These are phyloP conservation scores for Pitangus sulphuratus DNA, from an alignment of 2,797 vertebrate species.

Conservation along the genomic window DNA sequence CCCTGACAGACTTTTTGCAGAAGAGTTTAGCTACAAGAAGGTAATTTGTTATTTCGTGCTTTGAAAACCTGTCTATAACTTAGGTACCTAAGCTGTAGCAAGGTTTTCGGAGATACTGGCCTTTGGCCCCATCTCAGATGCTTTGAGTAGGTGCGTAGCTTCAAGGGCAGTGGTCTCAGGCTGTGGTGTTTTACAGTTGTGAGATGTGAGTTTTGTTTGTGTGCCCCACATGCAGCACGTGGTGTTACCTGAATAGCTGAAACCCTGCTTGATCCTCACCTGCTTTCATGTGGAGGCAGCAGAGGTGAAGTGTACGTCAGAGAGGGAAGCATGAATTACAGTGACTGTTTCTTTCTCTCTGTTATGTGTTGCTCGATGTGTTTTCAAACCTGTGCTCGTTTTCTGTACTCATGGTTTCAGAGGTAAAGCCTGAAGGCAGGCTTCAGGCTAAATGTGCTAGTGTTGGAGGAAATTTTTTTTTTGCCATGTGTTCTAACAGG, in stretches of 20 bases:
- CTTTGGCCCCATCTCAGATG: background rate
- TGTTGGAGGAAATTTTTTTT: background rate
- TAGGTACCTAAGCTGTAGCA: background rate
- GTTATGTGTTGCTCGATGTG: background rate
- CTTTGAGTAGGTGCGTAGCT: background rate
- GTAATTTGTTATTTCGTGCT: background rate
- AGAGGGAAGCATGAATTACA: background rate
- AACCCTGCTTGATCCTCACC: background rate
- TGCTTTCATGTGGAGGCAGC: background rate
- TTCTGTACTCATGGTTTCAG: background rate
- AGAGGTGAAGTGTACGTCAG: background rate
- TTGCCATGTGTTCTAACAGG: accelerated
- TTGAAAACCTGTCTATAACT: background rate
- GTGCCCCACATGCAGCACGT: background rate
- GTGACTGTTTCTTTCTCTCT: background rate
- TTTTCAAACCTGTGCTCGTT: background rate
- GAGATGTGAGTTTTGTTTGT: background rate
- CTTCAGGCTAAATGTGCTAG: background rate
- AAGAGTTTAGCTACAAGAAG: background rate
- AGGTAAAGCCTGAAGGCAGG: background rate
- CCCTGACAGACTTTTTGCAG: background rate
- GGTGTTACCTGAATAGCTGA: background rate
- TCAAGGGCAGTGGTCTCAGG: background rate
- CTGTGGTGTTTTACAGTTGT: background rate
- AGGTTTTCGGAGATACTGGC: background rate